Conservation (phyloP, 2,797 vertebrate species). For the Perodicticus potto region DNA sequence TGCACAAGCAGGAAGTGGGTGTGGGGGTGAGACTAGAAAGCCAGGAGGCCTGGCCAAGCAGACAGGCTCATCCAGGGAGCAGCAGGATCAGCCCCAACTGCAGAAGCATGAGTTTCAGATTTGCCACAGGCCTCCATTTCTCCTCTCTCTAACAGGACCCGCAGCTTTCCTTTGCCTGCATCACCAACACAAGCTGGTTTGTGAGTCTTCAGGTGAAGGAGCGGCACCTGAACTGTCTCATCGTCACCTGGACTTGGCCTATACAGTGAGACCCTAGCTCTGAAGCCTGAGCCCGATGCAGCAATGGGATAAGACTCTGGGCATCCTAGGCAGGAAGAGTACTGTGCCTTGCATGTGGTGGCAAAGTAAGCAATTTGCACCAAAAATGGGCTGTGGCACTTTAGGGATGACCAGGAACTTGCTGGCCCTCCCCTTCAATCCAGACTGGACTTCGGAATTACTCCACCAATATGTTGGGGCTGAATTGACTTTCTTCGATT, state of each 20-base stretch:
- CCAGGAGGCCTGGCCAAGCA: not conserved
- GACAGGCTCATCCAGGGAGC: not conserved
- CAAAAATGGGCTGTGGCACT: not conserved
- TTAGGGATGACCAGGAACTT: not conserved
- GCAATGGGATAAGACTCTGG: not conserved
- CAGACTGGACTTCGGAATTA: not conserved
- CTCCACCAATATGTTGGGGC: too few relatives aligned
- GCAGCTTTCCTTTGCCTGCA: not conserved
- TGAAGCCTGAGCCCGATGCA: not conserved
- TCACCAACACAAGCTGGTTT: not conserved
- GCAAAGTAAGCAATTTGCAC: not conserved
- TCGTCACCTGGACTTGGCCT: not conserved
- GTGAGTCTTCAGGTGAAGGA: not conserved
- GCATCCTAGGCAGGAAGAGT: not conserved
- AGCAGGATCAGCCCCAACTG: not conserved
- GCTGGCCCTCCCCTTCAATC: not conserved
- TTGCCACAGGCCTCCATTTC: not conserved
- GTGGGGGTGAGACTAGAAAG: not conserved
- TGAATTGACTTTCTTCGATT: too few relatives aligned
- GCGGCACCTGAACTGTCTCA: rapidly evolving
- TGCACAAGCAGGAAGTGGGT: too few relatives aligned
- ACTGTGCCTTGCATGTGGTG: not conserved
- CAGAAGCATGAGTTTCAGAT: not conserved
- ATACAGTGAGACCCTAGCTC: not conserved
- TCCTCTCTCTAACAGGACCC: not conserved